Conservation (phyloP, 2,113 vertebrate genomes). For the Ellobius talpinus region DNA sequence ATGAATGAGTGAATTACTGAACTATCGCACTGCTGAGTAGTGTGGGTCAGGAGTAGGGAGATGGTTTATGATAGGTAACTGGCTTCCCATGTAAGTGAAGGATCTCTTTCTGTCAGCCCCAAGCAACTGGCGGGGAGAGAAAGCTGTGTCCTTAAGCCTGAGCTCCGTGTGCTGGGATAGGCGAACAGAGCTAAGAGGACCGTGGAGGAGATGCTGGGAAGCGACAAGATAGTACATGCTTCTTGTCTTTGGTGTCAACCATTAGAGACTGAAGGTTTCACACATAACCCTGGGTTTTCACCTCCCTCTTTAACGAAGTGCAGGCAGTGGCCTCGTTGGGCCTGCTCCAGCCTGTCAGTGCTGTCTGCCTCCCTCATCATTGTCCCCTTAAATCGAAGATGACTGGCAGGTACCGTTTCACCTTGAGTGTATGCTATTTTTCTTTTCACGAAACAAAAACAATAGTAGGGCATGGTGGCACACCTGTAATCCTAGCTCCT, state of each 20-base stretch:
- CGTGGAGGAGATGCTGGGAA: neutral
- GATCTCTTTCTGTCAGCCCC: neutral
- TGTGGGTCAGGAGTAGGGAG: neutral
- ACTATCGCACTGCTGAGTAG: neutral
- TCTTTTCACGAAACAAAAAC: constrained; percentile 30
- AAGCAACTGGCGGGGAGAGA: neutral
- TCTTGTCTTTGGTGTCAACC: neutral
- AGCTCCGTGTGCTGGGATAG: neutral
- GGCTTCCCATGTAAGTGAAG: neutral
- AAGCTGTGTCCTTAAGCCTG: neutral
- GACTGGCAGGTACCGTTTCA: neutral
- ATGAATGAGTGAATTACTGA: neutral
- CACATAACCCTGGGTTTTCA: neutral
- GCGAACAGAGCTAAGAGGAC: neutral
- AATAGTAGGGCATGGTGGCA: neutral
- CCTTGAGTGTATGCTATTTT: neutral
- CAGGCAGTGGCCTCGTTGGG: neutral
- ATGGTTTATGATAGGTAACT: neutral
- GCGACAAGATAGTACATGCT: neutral
- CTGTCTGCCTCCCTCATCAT: neutral
- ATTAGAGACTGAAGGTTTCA: constrained; percentile 18
- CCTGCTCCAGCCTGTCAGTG: neutral
- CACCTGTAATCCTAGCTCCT: neutral
- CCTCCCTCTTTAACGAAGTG: neutral
- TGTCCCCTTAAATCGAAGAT: neutral